Evolutionary conservation across 2,797 vertebrate species (phyloP).

Genomic region (Oreochromis grahami): DNA sequence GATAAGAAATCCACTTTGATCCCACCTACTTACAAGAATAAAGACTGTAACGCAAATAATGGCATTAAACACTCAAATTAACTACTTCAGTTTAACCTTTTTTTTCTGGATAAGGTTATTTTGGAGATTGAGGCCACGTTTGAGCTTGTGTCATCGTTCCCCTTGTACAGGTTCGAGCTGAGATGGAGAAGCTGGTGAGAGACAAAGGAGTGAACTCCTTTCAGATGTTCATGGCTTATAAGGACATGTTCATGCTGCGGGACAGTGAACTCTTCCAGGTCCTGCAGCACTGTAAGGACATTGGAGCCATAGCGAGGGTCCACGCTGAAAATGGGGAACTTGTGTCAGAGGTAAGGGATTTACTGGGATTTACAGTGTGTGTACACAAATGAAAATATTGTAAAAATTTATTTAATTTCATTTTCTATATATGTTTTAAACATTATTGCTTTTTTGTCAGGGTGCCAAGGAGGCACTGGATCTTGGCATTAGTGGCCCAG

Average conservation of each 20-base stretch:
- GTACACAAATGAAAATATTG: not conserved
- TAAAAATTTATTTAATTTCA: not conserved
- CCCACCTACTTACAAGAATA: not conserved
- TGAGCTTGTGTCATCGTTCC: not conserved
- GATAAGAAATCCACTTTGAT: not conserved
- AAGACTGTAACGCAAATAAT: rapidly evolving
- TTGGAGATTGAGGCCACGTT: rapidly evolving
- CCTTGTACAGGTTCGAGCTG: conserved; percentile 81
- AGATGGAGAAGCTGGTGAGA: conserved; percentile 94
- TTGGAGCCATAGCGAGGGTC: conserved; percentile 90
- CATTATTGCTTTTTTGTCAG: conserved; percentile 54
- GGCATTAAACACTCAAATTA: not conserved
- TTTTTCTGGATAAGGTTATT: not conserved
- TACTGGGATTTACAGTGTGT: not conserved
- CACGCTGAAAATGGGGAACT: conserved; percentile 97
- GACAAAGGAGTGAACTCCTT: conserved; percentile 97
- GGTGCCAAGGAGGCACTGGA: conserved; percentile 92
- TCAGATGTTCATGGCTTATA: conserved; percentile 98
- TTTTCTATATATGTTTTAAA: not conserved
- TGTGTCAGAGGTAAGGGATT: conserved; percentile 84
- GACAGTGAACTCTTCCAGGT: conserved; percentile 95
- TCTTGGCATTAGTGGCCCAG: conserved; percentile 92
- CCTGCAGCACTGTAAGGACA: conserved; percentile 89
- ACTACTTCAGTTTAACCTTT: not conserved
- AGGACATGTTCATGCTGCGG: conserved; percentile 93